Evolutionary conservation across 2,113 vertebrate species (phyloP).

Genomic region (Sprattus sprattus): DNA sequence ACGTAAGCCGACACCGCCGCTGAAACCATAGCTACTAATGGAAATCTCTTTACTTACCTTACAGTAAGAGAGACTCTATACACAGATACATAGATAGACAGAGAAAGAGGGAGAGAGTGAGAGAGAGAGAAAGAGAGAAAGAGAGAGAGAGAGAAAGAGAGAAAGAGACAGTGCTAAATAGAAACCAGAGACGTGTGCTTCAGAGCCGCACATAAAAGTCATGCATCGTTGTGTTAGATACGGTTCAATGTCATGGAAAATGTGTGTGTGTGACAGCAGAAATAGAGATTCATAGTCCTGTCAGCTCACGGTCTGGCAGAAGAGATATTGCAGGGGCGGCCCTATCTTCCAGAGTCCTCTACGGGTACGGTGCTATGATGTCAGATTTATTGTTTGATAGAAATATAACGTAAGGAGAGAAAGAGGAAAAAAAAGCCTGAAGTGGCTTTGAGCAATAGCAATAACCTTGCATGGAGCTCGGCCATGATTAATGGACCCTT

Average conservation of each 20-base stretch:
- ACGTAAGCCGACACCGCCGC: constrained; percentile 55
- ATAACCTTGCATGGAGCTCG: constrained; percentile 63
- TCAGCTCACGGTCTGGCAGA: constrained; percentile 33
- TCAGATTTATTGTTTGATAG: constrained; percentile 67
- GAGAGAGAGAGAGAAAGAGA: not conserved
- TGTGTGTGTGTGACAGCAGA: constrained; percentile 47
- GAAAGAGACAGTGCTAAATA: constrained; percentile 44
- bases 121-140: constrained; percentile 42
- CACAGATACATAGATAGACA: not conserved
- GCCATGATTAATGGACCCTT: constrained; percentile 70
- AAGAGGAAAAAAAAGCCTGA: constrained; percentile 14
- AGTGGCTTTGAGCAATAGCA: constrained; percentile 68
- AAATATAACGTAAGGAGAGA: constrained; percentile 53
- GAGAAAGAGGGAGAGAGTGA: constrained; percentile 43
- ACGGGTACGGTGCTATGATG: constrained; percentile 57
- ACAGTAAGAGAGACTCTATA: constrained; percentile 55
- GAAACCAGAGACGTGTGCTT: constrained; percentile 51
- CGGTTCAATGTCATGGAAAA: constrained; percentile 64
- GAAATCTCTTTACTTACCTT: constrained; percentile 66
- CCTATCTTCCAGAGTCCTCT: constrained; percentile 41
- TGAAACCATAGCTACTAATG: constrained; percentile 57
- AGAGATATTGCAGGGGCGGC: constrained; percentile 44
- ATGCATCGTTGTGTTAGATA: constrained; percentile 42
- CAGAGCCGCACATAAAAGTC: constrained; percentile 44
- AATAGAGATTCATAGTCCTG: constrained; percentile 50